Percentiles rank a stretch among this genome's conserved stretches.
These are phyloP conservation scores for Meta bourneti DNA, from an alignment of 2,888 invertebrate species.

Conservation along the genomic window DNA sequence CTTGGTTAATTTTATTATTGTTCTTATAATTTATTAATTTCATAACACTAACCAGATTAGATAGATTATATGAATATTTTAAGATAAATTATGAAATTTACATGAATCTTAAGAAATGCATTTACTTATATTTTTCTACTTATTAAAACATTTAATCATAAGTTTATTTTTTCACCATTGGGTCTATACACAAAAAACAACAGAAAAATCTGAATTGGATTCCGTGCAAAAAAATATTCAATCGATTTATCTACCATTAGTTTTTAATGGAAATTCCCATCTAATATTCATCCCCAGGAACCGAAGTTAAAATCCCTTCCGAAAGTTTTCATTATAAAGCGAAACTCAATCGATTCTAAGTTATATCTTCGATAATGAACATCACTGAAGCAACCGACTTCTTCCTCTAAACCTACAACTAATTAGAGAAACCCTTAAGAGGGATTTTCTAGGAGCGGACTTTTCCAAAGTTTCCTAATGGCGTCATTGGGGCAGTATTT, in stretches of 20 bases:
- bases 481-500: conserved; percentile 52
- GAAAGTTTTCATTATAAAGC: conserved; percentile 53
- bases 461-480: conserved; percentile 61
- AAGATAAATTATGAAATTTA: too few species aligned
- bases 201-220: too few species aligned
- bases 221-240: neutral
- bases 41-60: too few species aligned
- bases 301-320: conserved; percentile 24
- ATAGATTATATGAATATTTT: too few species aligned
- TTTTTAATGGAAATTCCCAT: conserved; percentile 13
- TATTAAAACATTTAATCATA: too few species aligned
- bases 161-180: too few species aligned
- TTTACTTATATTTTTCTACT: too few species aligned
- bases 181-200: too few species aligned
- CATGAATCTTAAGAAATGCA: too few species aligned
- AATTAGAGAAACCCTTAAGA: conserved; percentile 67
- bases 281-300: neutral
- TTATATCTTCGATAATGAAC: conserved; percentile 71
- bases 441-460: conserved; percentile 52
- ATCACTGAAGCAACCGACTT: conserved; percentile 34
- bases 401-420: conserved; percentile 48
- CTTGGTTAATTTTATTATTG: too few species aligned
- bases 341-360: conserved; percentile 51
- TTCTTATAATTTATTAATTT: too few species aligned
- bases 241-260: neutral